A percentile compares a stretch with the other conserved stretches of the same genome.
These are phyloP conservation scores for Pavo muticus DNA, from an alignment of 2,113 vertebrate species.

Conservation along the genomic window DNA sequence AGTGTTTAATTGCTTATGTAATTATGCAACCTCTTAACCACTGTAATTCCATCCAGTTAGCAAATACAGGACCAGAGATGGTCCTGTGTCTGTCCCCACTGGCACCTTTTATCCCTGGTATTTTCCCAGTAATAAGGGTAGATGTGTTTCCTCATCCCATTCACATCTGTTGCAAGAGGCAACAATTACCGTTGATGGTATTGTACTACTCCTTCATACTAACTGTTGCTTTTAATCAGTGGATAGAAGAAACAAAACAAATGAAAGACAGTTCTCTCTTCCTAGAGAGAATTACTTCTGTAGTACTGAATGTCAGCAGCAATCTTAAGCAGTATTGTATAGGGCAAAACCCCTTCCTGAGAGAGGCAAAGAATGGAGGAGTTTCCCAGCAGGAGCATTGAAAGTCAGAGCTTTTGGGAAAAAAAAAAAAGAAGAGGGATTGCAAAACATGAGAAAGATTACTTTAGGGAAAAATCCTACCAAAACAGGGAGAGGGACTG, in stretches of 20 bases:
- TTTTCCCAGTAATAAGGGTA: constrained; percentile 45
- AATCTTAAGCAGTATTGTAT: background rate
- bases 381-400: background rate
- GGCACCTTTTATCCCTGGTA: background rate
- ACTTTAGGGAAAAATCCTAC: background rate
- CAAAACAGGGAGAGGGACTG: background rate
- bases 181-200: background rate
- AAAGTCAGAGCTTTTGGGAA: background rate
- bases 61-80: background rate
- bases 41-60: constrained; percentile 41
- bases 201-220: background rate
- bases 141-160: background rate
- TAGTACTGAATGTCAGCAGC: background rate
- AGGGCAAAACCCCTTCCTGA: background rate
- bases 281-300: background rate
- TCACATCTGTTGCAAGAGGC: constrained; percentile 11
- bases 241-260: constrained; percentile 9
- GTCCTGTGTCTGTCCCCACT: background rate
- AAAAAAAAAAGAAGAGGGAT: background rate
- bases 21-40: constrained; percentile 23
- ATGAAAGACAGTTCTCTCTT: background rate
- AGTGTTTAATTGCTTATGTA: constrained; percentile 48
- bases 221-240: background rate
- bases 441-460: background rate
- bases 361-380: background rate